Base-by-base conservation (phyloP, 2,113 vertebrate species). In the Anoura caudifer region DNA sequence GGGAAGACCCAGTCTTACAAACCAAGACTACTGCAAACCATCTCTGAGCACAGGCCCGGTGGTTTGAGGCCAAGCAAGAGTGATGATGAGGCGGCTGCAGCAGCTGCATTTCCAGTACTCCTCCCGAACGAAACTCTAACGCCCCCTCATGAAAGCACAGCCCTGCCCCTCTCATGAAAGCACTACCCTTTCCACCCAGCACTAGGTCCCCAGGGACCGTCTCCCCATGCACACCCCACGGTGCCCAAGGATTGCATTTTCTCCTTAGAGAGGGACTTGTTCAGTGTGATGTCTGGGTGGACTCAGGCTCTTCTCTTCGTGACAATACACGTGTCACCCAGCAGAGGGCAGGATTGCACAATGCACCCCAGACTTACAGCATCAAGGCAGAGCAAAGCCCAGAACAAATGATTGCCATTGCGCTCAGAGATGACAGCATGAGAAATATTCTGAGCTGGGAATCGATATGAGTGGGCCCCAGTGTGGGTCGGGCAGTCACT, bases 331-430 rank as follows among this genome's bases (percentile, higher is more conserved):
- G 1, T 1, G 0, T 2, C 0, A 0, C 7, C 86, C 97, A 97
- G 96, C 77, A 97, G 97, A 95, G 95, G 93, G 82, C 79, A 97
- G 93, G 36, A 63, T 80, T 63, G 59, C 22, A 96, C 93, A 91
- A 43, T 16, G 31, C 77, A 83, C 86, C 4, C 11, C 4, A 9
- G 22, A 26, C 2, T 5, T 24, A 11, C 36, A 45, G 54, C 70
- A 10, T 4, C 15, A 0, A 15, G 31, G 47, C 47, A 26, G 28
- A 24, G 31, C 2, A 3, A 11, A 65, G 22, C 65, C 0, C 47
- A 45, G 33, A 73, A 36, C 28, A 6, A 31, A 75, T 41, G 33
- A 26, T 0, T 24, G 59, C 9, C 63, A 45, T 11, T 7, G 50
- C 13, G n/a, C 72, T 45, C 5, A 17, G 59, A 65, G 31, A 41